Conservation (phyloP, 2,888 invertebrate species). For the Eilema griseolum region DNA sequence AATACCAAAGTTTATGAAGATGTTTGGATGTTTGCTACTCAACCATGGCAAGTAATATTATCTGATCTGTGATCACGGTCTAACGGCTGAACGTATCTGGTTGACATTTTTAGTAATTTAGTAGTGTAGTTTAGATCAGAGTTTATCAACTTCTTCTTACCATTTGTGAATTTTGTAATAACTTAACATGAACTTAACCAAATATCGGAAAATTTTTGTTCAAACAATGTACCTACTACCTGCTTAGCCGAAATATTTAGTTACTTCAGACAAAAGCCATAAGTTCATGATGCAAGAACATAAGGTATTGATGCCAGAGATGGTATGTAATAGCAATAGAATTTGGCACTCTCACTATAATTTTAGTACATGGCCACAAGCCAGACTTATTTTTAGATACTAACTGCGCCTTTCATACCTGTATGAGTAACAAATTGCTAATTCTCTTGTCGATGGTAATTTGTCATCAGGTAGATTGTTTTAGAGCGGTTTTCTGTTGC, state of each 20-base stretch:
- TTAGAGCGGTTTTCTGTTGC: too few species aligned
- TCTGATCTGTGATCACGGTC: too few species aligned
- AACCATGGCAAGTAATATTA: too few species aligned
- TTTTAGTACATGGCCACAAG: slow-evolving; percentile 74
- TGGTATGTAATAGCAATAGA: slow-evolving; percentile 67
- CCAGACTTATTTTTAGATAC: slow-evolving; percentile 74
- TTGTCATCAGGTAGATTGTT: too few species aligned
- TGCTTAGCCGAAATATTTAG: neutral
- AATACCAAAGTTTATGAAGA: too few species aligned
- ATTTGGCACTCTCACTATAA: slow-evolving; percentile 80
- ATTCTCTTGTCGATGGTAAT: neutral
- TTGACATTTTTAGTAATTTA: too few species aligned
- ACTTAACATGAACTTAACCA: neutral
- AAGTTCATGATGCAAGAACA: slow-evolving; percentile 26
- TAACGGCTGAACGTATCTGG: too few species aligned
- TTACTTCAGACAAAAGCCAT: neutral
- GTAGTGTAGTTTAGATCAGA: neutral
- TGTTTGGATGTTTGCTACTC: too few species aligned
- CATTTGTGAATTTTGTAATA: neutral
- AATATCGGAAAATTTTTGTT: neutral
- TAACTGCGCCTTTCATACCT: slow-evolving; percentile 70
- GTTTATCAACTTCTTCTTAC: neutral
- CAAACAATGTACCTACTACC: neutral
- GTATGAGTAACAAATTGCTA: slow-evolving; percentile 55
- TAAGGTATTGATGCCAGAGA: slow-evolving; percentile 60